Evolutionary conservation across 1,140 invertebrate genomes (phyloP).

Genomic region (Subanguina moxae): DNA sequence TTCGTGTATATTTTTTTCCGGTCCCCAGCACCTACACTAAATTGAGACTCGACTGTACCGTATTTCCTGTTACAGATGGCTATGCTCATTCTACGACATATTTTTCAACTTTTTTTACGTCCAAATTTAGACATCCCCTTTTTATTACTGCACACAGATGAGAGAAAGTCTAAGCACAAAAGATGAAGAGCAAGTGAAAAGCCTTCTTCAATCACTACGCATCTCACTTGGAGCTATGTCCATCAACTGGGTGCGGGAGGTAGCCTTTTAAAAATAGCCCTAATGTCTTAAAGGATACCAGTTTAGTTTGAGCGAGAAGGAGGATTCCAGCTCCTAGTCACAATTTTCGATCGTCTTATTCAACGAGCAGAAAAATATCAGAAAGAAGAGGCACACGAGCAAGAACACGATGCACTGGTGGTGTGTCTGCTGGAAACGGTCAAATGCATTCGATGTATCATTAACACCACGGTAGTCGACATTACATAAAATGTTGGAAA

Average conservation of each 20-base stretch:
- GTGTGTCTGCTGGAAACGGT: constrained; percentile 22
- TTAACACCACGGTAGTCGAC: constrained; percentile 29
- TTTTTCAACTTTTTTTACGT: too few relatives aligned
- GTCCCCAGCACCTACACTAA: too few relatives aligned
- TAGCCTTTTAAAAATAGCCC: neutral
- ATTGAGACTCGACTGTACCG: too few relatives aligned
- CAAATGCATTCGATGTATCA: constrained; percentile 17
- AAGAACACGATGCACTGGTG: constrained; percentile 26
- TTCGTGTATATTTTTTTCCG: too few relatives aligned
- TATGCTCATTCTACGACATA: too few relatives aligned
- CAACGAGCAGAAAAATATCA: constrained; percentile 19
- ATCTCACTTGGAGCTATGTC: constrained; percentile 12
- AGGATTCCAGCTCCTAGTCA: constrained; percentile 27
- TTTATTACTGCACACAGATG: constrained; percentile 21
- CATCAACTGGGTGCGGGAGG: constrained; percentile 27
- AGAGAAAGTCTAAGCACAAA: constrained; percentile 25
- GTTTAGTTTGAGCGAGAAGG: constrained; percentile 34
- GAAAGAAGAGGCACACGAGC: neutral
- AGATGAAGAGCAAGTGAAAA: constrained; percentile 14
- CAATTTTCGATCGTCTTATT: constrained; percentile 17
- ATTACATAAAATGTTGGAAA: neutral
- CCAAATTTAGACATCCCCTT: neutral
- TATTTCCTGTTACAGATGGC: too few relatives aligned
- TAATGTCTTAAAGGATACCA: neutral
- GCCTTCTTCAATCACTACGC: constrained; percentile 22